These are phyloP conservation scores for Sphaerophoria taeniata DNA, from an alignment of 2,888 invertebrate species.

Conservation along the genomic window DNA sequence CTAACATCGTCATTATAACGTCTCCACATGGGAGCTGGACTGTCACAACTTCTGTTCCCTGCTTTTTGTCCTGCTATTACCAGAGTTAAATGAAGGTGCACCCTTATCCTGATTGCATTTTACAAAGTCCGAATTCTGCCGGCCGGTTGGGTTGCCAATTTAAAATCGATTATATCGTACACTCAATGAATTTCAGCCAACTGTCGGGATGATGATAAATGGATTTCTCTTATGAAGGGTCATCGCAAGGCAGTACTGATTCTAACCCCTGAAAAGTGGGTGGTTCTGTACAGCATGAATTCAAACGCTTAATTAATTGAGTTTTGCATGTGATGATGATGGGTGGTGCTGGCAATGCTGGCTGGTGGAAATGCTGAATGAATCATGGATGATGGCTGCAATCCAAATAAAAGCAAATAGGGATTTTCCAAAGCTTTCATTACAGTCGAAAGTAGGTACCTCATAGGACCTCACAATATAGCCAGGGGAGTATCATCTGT, in stretches of 20 bases:
- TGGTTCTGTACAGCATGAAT: not conserved
- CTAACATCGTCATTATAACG: slow-evolving; percentile 18
- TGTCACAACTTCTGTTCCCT: too few species aligned
- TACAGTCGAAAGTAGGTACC: not conserved
- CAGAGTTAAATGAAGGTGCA: too few species aligned
- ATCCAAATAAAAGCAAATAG: not conserved
- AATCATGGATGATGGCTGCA: not conserved
- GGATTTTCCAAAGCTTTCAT: slow-evolving; percentile 11
- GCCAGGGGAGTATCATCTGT: not conserved
- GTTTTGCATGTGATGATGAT: too few species aligned
- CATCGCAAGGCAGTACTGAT: not conserved
- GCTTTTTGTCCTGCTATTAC: too few species aligned
- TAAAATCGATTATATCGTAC: slow-evolving; percentile 70
- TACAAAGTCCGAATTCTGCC: slow-evolving; percentile 24
- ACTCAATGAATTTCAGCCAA: slow-evolving; percentile 66
- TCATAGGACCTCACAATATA: too few species aligned
- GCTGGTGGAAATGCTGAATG: too few species aligned
- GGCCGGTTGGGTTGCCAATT: slow-evolving; percentile 59
- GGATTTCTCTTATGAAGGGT: slow-evolving; percentile 28
- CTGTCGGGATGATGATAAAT: slow-evolving; percentile 67
- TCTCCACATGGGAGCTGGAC: slow-evolving; percentile 5
- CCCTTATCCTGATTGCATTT: not conserved
- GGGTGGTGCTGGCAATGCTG: too few species aligned
- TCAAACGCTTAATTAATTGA: too few species aligned
- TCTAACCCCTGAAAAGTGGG: not conserved